phyloP scores from a whole-genome alignment of 2,797 vertebrate genomes.

The Erethizon dorsatum region DNA sequence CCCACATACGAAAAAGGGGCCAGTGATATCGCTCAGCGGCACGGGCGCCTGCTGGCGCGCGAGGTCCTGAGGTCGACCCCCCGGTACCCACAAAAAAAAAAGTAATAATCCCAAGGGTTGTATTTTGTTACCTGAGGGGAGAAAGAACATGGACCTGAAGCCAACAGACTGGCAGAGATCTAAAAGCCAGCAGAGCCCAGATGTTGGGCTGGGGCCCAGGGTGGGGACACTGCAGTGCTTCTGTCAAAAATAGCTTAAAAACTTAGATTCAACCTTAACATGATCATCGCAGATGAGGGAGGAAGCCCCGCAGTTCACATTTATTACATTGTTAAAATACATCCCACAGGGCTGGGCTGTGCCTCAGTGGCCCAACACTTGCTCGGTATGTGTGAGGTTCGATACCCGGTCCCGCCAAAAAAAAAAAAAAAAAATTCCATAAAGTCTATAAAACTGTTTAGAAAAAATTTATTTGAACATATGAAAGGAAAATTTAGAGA shows the following conservation, averaged over 20 bases:
- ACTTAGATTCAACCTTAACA: not conserved
- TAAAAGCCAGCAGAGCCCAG: not conserved
- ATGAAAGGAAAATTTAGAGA: constrained; percentile 42
- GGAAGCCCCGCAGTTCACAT: no score
- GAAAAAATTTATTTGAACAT: constrained; percentile 74
- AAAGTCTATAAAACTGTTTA: constrained; percentile 69
- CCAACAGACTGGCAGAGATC: fast-evolving
- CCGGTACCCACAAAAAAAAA: no score
- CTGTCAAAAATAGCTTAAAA: not conserved
- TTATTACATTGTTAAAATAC: not conserved
- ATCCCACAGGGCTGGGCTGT: not conserved
- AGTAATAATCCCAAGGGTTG: not conserved
- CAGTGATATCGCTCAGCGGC: no score
- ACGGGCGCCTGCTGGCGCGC: no score
- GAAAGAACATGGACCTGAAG: not conserved
- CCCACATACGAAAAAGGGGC: no score
- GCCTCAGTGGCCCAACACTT: not conserved
- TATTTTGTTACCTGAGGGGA: not conserved
- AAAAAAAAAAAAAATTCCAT: not conserved
- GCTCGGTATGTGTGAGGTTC: not conserved
- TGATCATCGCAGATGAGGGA: fast-evolving
- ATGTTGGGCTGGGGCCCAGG: not conserved
- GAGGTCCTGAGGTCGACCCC: no score
- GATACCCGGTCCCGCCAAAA: not conserved
- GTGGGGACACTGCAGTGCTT: fast-evolving